Conservation (phyloP, 2,797 vertebrate species). For the Crossoptilon crossoptilon region DNA sequence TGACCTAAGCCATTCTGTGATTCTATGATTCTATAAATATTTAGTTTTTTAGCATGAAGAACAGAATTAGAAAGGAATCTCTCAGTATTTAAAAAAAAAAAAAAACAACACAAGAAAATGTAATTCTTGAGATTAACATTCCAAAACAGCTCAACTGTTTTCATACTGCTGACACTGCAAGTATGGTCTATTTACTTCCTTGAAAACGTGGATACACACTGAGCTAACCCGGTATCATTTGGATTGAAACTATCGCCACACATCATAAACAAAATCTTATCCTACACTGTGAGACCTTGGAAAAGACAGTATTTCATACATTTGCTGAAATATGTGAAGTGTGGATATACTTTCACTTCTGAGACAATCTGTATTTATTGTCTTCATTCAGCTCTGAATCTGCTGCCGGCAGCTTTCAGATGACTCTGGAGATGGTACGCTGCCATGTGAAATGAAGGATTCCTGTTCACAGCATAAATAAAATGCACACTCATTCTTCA, state of each 20-base stretch:
- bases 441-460: background rate
- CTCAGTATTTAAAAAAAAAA: background rate
- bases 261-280: constrained; percentile 4
- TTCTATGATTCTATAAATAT: background rate
- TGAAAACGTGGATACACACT: background rate
- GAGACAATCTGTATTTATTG: background rate
- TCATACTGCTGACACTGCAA: background rate
- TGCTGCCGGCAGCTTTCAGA: background rate
- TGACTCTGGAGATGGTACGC: background rate
- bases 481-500: background rate
- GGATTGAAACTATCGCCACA: background rate
- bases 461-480: background rate
- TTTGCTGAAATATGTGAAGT: background rate
- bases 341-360: background rate
- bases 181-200: background rate
- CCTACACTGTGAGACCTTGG: background rate
- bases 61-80: background rate
- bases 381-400: background rate
- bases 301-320: background rate
- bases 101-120: background rate
- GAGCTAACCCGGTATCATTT: rapidly evolving
- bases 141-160: background rate
- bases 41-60: background rate
- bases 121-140: background rate
- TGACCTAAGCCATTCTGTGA: background rate